phyloP scores from a whole-genome alignment of 2,113 vertebrate species.

The Eubucco bourcierii region DNA sequence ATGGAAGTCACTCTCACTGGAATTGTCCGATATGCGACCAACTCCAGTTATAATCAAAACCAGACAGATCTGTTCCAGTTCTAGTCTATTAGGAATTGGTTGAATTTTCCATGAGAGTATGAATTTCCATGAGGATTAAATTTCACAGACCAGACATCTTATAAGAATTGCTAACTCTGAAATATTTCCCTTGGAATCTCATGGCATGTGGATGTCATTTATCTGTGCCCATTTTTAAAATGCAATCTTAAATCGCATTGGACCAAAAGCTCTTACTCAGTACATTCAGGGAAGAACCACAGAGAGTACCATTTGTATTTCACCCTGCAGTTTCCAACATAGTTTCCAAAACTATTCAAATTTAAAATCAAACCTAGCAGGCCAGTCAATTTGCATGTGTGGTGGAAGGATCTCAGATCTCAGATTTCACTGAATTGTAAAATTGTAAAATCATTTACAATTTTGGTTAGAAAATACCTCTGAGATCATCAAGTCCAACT shows the following conservation, averaged over 20 bases:
- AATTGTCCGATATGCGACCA: background rate
- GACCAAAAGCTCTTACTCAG: background rate
- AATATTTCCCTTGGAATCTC: conserved; percentile 37
- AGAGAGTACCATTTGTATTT: background rate
- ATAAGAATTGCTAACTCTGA: conserved; percentile 23
- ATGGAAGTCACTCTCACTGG: background rate
- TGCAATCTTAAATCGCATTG: background rate
- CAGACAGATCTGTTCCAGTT: conserved; percentile 21
- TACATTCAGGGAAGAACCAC: background rate
- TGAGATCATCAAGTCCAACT: too few species aligned
- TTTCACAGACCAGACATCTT: conserved; percentile 46
- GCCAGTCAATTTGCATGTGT: background rate
- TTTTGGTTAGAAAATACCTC: too few species aligned
- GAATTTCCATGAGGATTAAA: conserved; percentile 44
- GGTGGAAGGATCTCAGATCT: background rate
- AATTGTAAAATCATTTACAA: too few species aligned
- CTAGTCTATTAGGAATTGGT: background rate
- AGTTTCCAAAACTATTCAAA: background rate
- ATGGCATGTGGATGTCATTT: background rate
- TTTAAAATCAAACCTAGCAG: background rate
- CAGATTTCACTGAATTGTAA: background rate
- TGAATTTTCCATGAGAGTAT: conserved; percentile 43
- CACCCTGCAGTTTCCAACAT: too few species aligned
- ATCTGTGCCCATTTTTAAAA: background rate
- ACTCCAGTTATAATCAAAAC: conserved; percentile 37